phyloP scores from a whole-genome alignment of 2,797 vertebrate genomes.

The Acanthurus tractus region DNA sequence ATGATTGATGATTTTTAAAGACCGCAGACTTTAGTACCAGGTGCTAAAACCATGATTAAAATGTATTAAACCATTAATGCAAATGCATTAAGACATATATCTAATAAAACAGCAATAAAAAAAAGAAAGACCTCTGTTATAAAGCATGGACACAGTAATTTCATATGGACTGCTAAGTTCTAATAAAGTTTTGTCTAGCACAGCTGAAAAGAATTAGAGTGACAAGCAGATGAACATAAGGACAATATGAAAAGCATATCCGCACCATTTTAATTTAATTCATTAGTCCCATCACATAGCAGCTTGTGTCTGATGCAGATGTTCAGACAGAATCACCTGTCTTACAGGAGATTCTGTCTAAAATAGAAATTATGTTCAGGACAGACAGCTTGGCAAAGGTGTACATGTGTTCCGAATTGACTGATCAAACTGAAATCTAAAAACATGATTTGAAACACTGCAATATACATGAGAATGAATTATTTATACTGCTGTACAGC shows the following conservation, averaged over 20 bases:
- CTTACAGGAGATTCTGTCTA: constrained; percentile 30
- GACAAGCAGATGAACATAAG: too few species aligned
- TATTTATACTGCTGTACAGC: constrained; percentile 90
- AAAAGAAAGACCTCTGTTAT: neutral
- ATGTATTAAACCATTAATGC: neutral
- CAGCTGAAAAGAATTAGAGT: too few species aligned
- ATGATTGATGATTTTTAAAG: too few species aligned
- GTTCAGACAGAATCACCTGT: constrained; percentile 38
- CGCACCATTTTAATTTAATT: neutral
- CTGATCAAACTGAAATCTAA: constrained; percentile 78
- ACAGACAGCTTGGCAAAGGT: constrained; percentile 69
- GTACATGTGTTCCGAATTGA: constrained; percentile 70
- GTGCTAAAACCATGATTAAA: neutral
- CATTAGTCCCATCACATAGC: constrained; percentile 1
- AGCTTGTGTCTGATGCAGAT: constrained; percentile 38
- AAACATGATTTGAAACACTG: constrained; percentile 86
- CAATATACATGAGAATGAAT: constrained; percentile 92
- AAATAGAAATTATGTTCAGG: constrained; percentile 49
- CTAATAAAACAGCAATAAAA: neutral
- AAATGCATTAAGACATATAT: too few species aligned
- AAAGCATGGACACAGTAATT: neutral
- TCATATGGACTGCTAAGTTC: too few species aligned
- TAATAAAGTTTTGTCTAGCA: too few species aligned
- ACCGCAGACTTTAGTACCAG: neutral
- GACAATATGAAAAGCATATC: too few species aligned